A percentile compares a stretch with the other conserved stretches of the same genome.
phyloP scores from a whole-genome alignment of 1,140 invertebrate genomes.

The Sitobion miscanthi region DNA sequence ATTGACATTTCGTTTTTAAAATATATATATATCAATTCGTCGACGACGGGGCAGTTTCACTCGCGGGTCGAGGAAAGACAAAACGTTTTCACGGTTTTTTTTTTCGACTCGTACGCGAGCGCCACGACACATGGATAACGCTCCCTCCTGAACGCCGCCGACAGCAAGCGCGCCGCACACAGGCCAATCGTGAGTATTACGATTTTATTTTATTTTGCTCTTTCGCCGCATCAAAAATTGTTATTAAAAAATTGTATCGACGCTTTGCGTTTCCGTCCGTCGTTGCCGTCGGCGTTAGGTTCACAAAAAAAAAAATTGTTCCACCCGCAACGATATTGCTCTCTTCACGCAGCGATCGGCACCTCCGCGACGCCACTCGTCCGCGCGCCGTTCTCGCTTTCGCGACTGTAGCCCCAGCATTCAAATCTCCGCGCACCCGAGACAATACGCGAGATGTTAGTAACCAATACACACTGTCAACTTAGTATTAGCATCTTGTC shows the following conservation, averaged over 20 bases:
- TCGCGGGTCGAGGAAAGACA: not conserved
- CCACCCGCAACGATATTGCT: not conserved
- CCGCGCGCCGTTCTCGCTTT: not conserved
- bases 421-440: constrained; percentile 19
- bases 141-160: not conserved
- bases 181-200: not conserved
- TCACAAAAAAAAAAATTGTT: not conserved
- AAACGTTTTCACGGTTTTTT: not conserved
- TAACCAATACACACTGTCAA: constrained; percentile 33
- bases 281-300: not conserved
- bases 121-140: not conserved
- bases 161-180: not conserved
- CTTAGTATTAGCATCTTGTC: constrained; percentile 51
- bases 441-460: constrained; percentile 40
- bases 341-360: not conserved
- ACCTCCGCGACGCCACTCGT: not conserved
- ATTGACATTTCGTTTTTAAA: not conserved
- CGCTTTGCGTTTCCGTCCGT: not conserved
- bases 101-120: not conserved
- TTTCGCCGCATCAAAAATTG: not conserved
- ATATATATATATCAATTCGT: not conserved
- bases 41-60: not conserved
- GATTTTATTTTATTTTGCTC: not conserved
- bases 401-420: constrained; percentile 23
- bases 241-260: not conserved